These are phyloP conservation scores for Callitettix versicolor DNA, from an alignment of 1,140 invertebrate species.

Conservation along the genomic window DNA sequence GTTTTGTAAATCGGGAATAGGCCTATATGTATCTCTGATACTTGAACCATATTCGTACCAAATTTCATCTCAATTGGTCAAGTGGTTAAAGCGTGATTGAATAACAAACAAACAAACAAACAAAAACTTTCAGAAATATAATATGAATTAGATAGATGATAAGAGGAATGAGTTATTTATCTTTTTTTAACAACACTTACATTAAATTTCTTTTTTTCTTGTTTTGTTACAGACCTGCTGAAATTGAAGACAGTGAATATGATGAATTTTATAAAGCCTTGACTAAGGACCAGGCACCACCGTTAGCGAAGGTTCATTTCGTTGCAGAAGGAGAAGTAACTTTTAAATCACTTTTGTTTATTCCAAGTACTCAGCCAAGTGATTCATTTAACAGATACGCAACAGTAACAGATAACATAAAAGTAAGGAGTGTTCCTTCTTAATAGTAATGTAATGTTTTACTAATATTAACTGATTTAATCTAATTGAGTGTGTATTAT, in stretches of 20 bases:
- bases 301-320: conserved; percentile 87
- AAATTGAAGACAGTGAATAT: conserved; percentile 84
- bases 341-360: conserved; percentile 91
- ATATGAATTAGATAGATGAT: too few species aligned
- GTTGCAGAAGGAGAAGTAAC: conserved; percentile 97
- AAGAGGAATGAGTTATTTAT: too few species aligned
- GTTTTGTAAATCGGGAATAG: too few species aligned
- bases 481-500: neutral
- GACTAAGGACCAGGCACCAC: conserved; percentile 82
- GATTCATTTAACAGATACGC: conserved; percentile 94
- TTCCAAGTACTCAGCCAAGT: conserved; percentile 79
- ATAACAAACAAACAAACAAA: too few species aligned
- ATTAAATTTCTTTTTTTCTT: neutral
- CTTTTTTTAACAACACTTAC: neutral
- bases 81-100: too few species aligned
- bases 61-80: too few species aligned
- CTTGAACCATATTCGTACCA: too few species aligned
- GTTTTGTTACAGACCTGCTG: conserved; percentile 45
- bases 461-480: neutral
- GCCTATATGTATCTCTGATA: too few species aligned
- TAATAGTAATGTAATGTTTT: conserved; percentile 1
- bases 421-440: conserved; percentile 38
- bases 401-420: conserved; percentile 88
- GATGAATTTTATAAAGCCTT: conserved; percentile 88
- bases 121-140: too few species aligned